Evolutionary conservation across 2,113 vertebrate species (phyloP).

Genomic region (Brevimyrus niger): DNA sequence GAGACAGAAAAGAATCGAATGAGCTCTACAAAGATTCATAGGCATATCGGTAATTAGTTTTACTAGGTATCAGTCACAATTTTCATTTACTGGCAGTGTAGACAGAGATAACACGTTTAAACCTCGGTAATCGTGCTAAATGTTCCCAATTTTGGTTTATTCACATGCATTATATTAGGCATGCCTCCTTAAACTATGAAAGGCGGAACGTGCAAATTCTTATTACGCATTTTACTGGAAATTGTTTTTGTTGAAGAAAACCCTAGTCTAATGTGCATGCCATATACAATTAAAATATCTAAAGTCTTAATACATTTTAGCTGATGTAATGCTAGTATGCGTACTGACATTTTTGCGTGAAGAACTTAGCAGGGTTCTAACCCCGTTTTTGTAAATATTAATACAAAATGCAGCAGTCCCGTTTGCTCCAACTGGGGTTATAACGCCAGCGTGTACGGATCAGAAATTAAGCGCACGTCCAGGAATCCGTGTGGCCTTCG

Average conservation of each 20-base stretch:
- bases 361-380: not conserved
- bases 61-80: not conserved
- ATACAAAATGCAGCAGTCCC: not conserved
- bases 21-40: not conserved
- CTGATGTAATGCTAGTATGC: not conserved
- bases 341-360: not conserved
- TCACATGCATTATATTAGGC: not conserved
- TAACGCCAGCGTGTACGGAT: not conserved
- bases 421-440: not conserved
- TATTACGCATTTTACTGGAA: not conserved
- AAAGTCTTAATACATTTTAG: not conserved
- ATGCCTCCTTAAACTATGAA: not conserved
- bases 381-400: slow-evolving; percentile 5
- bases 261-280: not conserved
- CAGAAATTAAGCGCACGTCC: not conserved
- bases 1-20: not conserved
- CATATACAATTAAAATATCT: not conserved
- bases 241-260: not conserved
- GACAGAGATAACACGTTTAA: not conserved
- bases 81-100: not conserved
- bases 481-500: not conserved
- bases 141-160: not conserved
- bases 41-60: not conserved
- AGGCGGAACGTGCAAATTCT: not conserved
- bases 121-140: not conserved